Evolutionary conservation across 2,797 vertebrate species (phyloP).

Genomic region (Pangasius mekongensis): DNA sequence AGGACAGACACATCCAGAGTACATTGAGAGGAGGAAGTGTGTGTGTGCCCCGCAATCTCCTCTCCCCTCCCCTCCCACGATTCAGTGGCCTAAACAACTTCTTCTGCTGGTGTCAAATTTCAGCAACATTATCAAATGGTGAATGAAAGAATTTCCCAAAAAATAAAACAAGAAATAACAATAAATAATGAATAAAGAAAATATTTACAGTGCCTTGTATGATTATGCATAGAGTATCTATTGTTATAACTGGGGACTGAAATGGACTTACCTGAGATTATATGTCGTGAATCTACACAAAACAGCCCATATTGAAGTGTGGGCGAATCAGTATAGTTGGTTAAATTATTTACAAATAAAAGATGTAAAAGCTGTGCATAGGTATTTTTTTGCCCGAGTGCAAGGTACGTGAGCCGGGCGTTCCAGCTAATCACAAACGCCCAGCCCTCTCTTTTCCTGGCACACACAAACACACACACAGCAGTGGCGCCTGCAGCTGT

Average conservation of each 20-base stretch:
- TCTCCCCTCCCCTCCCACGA: slow-evolving; percentile 43
- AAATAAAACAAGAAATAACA: not conserved
- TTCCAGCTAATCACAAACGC: no score
- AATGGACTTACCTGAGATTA: not conserved
- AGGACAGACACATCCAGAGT: not conserved
- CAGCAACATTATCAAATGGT: not conserved
- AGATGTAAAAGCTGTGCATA: not conserved
- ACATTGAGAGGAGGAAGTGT: slow-evolving; percentile 7
- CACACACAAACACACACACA: no score
- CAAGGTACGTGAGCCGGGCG: no score
- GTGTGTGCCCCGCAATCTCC: not conserved
- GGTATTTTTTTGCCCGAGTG: no score
- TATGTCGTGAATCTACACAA: not conserved
- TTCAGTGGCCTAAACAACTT: not conserved
- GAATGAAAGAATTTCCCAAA: not conserved
- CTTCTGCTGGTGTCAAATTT: not conserved
- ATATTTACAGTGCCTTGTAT: not conserved
- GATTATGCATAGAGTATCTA: not conserved
- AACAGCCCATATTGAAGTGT: not conserved
- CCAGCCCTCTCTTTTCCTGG: no score
- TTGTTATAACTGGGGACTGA: not conserved
- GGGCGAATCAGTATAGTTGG: not conserved
- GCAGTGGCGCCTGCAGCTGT: no score
- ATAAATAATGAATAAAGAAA: not conserved
- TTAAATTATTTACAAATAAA: not conserved